A percentile compares a stretch with the other conserved stretches of the same genome.
Evolutionary conservation across 1,140 invertebrate genomes (phyloP).

Genomic region (Nasonia vitripennis): DNA sequence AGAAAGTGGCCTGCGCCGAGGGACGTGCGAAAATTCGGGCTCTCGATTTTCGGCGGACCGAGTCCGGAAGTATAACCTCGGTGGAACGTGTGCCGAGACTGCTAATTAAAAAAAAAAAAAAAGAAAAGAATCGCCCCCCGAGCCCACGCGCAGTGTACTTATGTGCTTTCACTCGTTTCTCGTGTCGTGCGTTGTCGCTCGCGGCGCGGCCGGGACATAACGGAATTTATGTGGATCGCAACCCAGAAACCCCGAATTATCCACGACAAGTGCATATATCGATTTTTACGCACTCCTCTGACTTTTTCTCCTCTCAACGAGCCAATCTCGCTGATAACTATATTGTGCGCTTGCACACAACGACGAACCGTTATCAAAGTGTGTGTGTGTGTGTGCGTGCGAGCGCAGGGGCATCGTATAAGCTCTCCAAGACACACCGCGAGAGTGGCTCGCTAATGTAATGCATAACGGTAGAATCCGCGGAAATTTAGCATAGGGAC

Average conservation of each 20-base stretch:
- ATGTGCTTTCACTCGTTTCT: conserved; percentile 65
- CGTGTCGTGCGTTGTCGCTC: conserved; percentile 28
- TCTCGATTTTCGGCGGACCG: conserved; percentile 8
- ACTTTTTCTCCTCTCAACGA: no score
- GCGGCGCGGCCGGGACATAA: conserved; percentile 55
- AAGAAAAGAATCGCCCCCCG: background rate
- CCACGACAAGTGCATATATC: conserved; percentile 27
- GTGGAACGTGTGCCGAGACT: background rate
- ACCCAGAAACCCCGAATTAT: conserved; percentile 71
- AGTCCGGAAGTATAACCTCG: background rate
- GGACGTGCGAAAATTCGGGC: background rate
- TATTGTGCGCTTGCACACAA: no score
- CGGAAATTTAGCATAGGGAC: conserved; percentile 9
- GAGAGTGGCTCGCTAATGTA: conserved; percentile 9
- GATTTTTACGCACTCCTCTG: background rate
- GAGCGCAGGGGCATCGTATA: no score
- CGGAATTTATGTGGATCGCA: conserved; percentile 68
- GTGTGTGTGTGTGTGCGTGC: no score
- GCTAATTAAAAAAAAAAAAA: conserved; percentile 18
- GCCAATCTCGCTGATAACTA: no score
- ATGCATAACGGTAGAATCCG: conserved; percentile 23
- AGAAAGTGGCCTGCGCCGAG: no score
- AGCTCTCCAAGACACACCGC: background rate
- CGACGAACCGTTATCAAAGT: background rate
- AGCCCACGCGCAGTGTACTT: background rate